phyloP scores from a whole-genome alignment of 2,888 invertebrate species.

The Osedax frankpressi region DNA sequence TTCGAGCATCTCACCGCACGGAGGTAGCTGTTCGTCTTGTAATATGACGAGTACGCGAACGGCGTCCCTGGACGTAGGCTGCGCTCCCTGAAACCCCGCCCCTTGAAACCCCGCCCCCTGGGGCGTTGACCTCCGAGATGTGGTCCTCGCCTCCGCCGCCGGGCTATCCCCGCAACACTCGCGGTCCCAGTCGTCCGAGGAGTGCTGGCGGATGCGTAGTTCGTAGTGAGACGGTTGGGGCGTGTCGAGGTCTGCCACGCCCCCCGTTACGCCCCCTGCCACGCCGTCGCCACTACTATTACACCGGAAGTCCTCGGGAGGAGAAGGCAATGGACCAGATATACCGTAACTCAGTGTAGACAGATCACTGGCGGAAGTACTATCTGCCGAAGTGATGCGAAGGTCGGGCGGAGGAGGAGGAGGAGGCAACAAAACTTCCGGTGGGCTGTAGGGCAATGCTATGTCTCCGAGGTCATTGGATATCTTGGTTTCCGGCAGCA shows the following conservation, averaged over 20 bases:
- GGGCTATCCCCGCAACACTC: conserved; percentile 22
- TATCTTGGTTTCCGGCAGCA: conserved; percentile 27
- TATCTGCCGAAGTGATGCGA: not conserved
- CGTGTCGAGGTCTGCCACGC: conserved; percentile 27
- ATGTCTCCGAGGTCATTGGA: conserved; percentile 27
- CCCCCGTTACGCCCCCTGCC: conserved; percentile 24
- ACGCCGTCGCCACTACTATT: not conserved
- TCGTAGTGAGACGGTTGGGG: conserved; percentile 30
- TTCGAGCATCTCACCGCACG: conserved; percentile 26
- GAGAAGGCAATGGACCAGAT: not conserved
- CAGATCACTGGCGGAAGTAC: not conserved
- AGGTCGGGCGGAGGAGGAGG: not conserved
- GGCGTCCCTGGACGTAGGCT: conserved; percentile 25
- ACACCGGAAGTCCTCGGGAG: not conserved
- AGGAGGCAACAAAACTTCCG: not conserved
- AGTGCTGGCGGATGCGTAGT: conserved; percentile 29
- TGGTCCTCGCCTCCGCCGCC: not conserved
- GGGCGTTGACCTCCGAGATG: not conserved
- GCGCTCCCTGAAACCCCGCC: too few species aligned
- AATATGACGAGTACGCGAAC: conserved; percentile 28
- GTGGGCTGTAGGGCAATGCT: not conserved
- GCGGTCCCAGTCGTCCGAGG: conserved; percentile 28
- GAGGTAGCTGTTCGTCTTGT: conserved; percentile 28
- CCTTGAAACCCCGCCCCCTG: conserved; percentile 26
- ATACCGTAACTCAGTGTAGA: not conserved